These are phyloP conservation scores for Himalopsyche tibetana DNA, from an alignment of 2,888 invertebrate genomes.

Conservation along the genomic window DNA sequence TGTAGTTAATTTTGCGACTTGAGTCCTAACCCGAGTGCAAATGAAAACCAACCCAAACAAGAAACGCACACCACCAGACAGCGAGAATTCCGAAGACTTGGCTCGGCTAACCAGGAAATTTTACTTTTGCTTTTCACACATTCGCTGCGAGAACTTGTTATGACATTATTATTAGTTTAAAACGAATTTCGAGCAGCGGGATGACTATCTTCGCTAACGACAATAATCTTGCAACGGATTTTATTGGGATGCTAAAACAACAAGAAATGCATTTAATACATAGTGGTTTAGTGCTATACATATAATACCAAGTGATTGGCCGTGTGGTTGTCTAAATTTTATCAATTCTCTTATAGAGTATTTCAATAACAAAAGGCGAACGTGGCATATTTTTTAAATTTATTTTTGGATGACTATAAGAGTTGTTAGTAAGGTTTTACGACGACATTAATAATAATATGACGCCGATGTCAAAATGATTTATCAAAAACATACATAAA, in stretches of 20 bases:
- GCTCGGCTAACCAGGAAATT: conserved; percentile 18
- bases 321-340: too few species aligned
- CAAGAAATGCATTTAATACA: not conserved
- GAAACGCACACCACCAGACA: not conserved
- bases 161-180: conserved; percentile 32
- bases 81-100: conserved; percentile 17
- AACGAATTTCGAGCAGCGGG: conserved; percentile 4
- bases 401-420: too few species aligned
- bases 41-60: not conserved
- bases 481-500: too few species aligned
- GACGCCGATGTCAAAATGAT: too few species aligned
- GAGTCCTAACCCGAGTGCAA: not conserved
- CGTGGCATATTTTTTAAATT: too few species aligned
- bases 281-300: too few species aligned
- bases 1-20: not conserved
- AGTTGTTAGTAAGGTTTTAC: too few species aligned
- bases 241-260: not conserved
- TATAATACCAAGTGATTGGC: too few species aligned
- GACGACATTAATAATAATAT: too few species aligned
- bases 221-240: not conserved
- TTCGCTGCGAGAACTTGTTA: conserved; percentile 26
- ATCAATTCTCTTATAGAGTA: too few species aligned
- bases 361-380: too few species aligned
- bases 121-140: conserved; percentile 34
- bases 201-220: conserved; percentile 6